A percentile compares a stretch with the other conserved stretches of the same genome.
These are phyloP conservation scores for Uloborus plumipes DNA, from an alignment of 2,888 invertebrate genomes.

Conservation along the genomic window DNA sequence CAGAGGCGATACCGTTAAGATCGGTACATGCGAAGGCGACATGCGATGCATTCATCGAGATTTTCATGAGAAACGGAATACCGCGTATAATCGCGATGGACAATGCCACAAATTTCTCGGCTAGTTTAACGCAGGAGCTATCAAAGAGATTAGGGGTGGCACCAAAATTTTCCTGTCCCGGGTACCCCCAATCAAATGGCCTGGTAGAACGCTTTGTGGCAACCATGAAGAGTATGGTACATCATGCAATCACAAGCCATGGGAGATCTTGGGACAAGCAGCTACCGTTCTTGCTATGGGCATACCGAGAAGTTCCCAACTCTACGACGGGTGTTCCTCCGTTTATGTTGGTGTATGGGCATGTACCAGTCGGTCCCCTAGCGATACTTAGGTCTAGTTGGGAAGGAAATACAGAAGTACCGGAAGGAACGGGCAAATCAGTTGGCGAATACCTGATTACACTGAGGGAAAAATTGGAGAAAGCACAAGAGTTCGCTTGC, in stretches of 20 bases:
- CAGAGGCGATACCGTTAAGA: conserved; percentile 4
- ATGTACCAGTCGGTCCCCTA: neutral
- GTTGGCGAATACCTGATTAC: no score
- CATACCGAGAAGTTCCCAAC: neutral
- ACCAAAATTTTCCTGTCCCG: neutral
- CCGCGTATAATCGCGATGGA: neutral
- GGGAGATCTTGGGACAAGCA: neutral
- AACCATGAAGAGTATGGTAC: conserved; percentile 12
- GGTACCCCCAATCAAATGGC: neutral
- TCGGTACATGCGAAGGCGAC: conserved; percentile 1
- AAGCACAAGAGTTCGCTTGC: neutral
- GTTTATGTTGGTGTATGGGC: conserved; percentile 11
- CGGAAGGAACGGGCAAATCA: neutral
- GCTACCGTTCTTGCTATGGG: neutral
- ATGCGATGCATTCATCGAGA: conserved; percentile 8
- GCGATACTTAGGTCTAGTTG: neutral
- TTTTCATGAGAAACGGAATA: conserved; percentile 1
- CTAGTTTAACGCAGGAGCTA: neutral
- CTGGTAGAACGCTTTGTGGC: neutral
- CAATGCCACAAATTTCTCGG: conserved; percentile 12
- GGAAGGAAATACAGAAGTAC: neutral
- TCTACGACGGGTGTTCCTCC: conserved; percentile 2
- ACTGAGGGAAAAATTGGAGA: neutral
- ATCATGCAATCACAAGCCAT: conserved; percentile 1
- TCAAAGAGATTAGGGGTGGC: neutral